Evolutionary conservation across 2,113 vertebrate species (phyloP).

Genomic region (Halichoeres trimaculatus): DNA sequence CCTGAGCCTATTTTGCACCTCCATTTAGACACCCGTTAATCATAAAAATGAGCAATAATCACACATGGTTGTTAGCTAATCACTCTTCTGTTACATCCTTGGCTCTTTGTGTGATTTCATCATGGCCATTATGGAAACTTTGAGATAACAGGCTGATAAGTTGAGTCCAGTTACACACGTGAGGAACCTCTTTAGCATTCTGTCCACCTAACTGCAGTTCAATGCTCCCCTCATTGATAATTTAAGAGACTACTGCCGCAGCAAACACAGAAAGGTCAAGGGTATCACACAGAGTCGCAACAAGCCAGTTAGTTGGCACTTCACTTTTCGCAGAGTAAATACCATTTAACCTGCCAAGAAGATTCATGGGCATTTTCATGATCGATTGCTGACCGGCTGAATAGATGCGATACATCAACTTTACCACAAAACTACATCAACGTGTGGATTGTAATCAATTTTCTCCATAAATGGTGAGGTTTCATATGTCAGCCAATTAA

Average conservation of each 20-base stretch:
- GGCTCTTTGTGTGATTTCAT: constrained; percentile 27
- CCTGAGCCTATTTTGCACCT: constrained; percentile 59
- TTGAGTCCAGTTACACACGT: background rate
- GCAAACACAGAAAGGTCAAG: constrained; percentile 75
- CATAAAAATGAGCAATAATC: constrained; percentile 52
- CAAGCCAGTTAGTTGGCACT: constrained; percentile 75
- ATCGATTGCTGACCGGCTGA: constrained; percentile 76
- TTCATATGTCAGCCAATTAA: constrained; percentile 72
- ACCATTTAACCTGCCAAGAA: constrained; percentile 82
- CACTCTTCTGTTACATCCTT: constrained; percentile 35
- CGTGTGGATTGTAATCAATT: constrained; percentile 76
- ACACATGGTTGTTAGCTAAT: constrained; percentile 38
- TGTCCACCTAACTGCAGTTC: constrained; percentile 42
- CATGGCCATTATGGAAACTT: constrained; percentile 23
- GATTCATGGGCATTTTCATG: constrained; percentile 80
- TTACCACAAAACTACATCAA: constrained; percentile 71
- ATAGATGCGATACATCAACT: constrained; percentile 77
- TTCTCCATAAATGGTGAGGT: too few species aligned
- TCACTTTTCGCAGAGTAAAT: constrained; percentile 79
- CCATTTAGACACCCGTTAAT: constrained; percentile 63
- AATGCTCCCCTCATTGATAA: constrained; percentile 62
- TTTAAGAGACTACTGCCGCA: constrained; percentile 51
- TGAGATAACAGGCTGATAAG: constrained; percentile 1
- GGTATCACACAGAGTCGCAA: constrained; percentile 67
- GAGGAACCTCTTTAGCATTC: constrained; percentile 45